Base-by-base conservation (phyloP, 2,113 vertebrate genomes). In the Pluvianellus socialis region DNA sequence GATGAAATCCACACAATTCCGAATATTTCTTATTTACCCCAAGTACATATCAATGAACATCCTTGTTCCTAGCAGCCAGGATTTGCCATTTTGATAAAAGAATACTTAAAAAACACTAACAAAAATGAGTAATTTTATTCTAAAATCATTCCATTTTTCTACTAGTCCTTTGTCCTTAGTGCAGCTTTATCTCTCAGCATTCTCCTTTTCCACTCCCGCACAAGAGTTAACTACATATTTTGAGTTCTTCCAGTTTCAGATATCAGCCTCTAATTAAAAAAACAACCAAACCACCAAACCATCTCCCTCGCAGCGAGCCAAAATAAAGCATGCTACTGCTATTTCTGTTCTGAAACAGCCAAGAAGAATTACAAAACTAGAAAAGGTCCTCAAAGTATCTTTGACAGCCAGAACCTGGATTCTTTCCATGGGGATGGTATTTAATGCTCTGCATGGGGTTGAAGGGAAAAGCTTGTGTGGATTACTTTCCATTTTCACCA, bases 301-400 rank as follows among this genome's bases (percentile, higher is more conserved):
- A 10, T 91, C 42, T 86, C 42, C 24, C n/a, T 79, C 30, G 82
- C 66, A 68, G 44, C 11, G 3, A 88, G 50, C 17, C 22, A 77
- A 86, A 94, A 89, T 62, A 63, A 32, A 33, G 53, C 68, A 73
- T 18, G 16, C 24, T 58, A 49, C 32, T 55, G 49, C 40, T 94
- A 80, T 52, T 94, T 89, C 32, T 92, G 59, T 74, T 75, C 68
- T 91, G n/a, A 93, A 89, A 93, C 86, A 81, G 59, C 38, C 71
- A 82, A 61, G 49, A 81, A 88, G 72, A 92, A 95, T 71, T 91
- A 84, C 40, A 63, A 76, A 86, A 67, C 59, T 19, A 81, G 79
- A 90, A 95, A 77, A 92, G 83, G 83, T 84, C n/a, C 44, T 79
- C 81, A 73, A 85, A 85, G 70, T 67, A 33, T 65, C 90, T 97